Evolutionary conservation across 2,888 invertebrate genomes (phyloP).

Genomic region (Drosophila neutralis): DNA sequence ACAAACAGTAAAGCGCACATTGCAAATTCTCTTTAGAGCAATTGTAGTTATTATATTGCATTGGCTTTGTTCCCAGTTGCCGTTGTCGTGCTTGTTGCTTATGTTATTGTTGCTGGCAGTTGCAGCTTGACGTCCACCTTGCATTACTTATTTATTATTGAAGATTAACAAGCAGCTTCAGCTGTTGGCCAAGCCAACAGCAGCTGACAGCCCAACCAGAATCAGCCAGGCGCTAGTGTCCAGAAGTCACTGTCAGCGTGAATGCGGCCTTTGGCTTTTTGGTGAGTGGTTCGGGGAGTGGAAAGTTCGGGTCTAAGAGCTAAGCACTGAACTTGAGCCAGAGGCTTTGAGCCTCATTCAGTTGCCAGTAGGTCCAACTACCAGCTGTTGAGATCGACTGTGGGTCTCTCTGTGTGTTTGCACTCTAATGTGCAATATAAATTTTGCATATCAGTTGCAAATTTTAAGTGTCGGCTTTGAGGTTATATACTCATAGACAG

Average conservation of each 20-base stretch:
- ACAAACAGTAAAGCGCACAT: constrained; percentile 58
- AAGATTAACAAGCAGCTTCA: constrained; percentile 73
- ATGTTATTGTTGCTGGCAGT: constrained; percentile 35
- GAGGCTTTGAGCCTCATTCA: constrained; percentile 24
- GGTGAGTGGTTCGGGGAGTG: neutral
- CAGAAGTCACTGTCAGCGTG: constrained; percentile 12
- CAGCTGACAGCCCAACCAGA: neutral
- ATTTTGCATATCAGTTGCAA: constrained; percentile 59
- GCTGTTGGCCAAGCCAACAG: constrained; percentile 21
- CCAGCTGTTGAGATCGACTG: constrained; percentile 34
- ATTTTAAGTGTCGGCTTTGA: constrained; percentile 57
- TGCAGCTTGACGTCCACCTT: constrained; percentile 66
- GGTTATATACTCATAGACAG: constrained; percentile 21
- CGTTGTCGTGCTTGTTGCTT: constrained; percentile 21
- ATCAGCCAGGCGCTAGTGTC: constrained; percentile 17
- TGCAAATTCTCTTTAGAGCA: constrained; percentile 76
- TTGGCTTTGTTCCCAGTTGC: constrained; percentile 66
- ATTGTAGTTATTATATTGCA: constrained; percentile 78
- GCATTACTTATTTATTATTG: constrained; percentile 76
- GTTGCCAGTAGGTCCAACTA: constrained; percentile 19
- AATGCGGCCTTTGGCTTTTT: constrained; percentile 41
- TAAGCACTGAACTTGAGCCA: constrained; percentile 27
- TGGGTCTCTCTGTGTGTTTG: constrained; percentile 1
- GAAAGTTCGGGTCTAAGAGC: constrained; percentile 5
- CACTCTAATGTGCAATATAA: constrained; percentile 62